Percentiles rank a stretch among this genome's conserved stretches.
phyloP scores from a whole-genome alignment of 2,888 invertebrate genomes.

The Melieria picta region DNA sequence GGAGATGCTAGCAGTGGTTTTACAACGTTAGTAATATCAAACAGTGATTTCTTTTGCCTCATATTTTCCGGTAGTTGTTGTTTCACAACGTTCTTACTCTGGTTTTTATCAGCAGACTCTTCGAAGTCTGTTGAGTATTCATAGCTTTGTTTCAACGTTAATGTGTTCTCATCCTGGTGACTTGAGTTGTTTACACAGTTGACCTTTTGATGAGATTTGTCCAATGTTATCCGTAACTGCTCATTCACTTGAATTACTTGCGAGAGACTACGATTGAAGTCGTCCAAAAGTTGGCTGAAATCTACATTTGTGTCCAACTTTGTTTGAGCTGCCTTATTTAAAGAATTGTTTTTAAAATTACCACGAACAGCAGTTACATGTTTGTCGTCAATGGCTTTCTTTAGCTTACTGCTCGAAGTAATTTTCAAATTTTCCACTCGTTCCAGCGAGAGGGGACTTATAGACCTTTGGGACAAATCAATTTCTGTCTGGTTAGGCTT shows the following conservation, averaged over 20 bases:
- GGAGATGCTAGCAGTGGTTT: slow-evolving; percentile 36
- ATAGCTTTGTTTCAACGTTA: too few species aligned
- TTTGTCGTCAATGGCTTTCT: slow-evolving; percentile 14
- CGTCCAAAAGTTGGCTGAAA: slow-evolving; percentile 52
- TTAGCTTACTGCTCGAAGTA: slow-evolving; percentile 28
- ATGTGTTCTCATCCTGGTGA: background rate
- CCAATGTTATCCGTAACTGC: slow-evolving; percentile 51
- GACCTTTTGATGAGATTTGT: slow-evolving; percentile 46
- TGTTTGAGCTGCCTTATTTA: too few species aligned
- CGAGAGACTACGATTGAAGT: slow-evolving; percentile 58
- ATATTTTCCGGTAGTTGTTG: too few species aligned
- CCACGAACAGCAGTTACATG: background rate
- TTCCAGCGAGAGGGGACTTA: slow-evolving; percentile 53
- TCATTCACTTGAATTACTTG: slow-evolving; percentile 59
- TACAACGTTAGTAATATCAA: slow-evolving; percentile 38
- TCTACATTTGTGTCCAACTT: slow-evolving; percentile 33
- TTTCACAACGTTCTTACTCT: too few species aligned
- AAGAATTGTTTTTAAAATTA: background rate
- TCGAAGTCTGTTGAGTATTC: too few species aligned
- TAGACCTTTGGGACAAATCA: slow-evolving; percentile 35
- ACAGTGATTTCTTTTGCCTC: slow-evolving; percentile 28
- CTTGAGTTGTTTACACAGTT: background rate
- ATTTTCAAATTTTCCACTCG: slow-evolving; percentile 50
- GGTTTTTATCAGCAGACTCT: too few species aligned
- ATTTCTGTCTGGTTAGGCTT: slow-evolving; percentile 25